Evolutionary conservation across 2,888 invertebrate species (phyloP), one percentile per base, ranked within the genome.

Genomic region (Branchipolynoe longqiensis): DNA sequence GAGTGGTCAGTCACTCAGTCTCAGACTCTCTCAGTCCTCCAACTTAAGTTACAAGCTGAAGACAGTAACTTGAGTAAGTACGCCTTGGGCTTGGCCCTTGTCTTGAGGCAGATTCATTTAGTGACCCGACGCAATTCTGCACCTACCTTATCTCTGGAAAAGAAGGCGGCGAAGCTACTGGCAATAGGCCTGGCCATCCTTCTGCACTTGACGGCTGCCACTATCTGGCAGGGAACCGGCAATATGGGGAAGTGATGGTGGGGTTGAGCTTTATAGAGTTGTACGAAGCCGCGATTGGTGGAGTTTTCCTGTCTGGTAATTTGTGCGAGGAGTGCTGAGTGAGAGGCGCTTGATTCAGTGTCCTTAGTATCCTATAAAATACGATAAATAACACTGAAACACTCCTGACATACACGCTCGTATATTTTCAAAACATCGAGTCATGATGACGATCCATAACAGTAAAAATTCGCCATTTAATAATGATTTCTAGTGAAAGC

Each of bases 111-210:
- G n/a, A n/a, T n/a, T n/a, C n/a, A n/a, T n/a, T n/a, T n/a, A n/a
- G n/a, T n/a, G n/a, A n/a, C n/a, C n/a, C n/a, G n/a, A n/a, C n/a
- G n/a, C 36, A 33, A 85, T 14, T 38, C n/a, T 41, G 40, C n/a
- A n/a, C 85, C 22, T 83, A 88, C 88, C 85, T 88, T 88, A 82
- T 88, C 88, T 38, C 85, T 82, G 12, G 85, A 83, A 62, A 88
- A 88, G 83, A 88, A 88, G 33, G 86, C 78, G n/a, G 84, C 85
- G 64, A 88, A 88, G 38, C 87, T 64, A 41, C 82, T 85, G 31
- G 88, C 88, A 85, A 88, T 88, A 28, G 78, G 78, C 78, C 22
- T 78, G 8, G 78, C 78, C 78, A 78, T 78, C 78, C 69, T 69
- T 38, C 33, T 38, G n/a, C 69, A 69, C 69, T 69, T 62, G 62